A percentile compares a stretch with the other conserved stretches of the same genome.
phyloP scores from a whole-genome alignment of 2,113 vertebrate genomes.

The Talpa occidentalis region DNA sequence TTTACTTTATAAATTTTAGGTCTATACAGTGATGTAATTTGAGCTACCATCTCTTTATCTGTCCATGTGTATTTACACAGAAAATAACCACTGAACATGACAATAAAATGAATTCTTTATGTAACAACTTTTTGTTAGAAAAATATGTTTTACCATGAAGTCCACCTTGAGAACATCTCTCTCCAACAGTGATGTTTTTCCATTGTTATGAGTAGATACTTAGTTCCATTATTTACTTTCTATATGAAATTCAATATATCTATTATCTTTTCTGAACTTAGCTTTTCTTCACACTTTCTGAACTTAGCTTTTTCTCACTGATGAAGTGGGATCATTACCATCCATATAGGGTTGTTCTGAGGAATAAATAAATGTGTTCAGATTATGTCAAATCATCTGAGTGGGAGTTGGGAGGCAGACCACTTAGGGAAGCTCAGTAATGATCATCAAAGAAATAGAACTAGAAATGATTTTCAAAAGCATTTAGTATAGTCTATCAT shows the following conservation, averaged over 20 bases:
- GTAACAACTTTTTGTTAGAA: background rate
- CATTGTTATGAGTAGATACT: background rate
- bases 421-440: background rate
- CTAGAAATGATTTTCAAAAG: background rate
- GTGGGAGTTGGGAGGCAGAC: background rate
- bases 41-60: too few species aligned
- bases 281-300: too few species aligned
- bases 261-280: background rate
- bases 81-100: background rate
- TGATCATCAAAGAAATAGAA: background rate
- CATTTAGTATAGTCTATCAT: background rate
- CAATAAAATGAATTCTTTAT: background rate
- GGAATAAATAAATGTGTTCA: background rate
- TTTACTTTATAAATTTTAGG: background rate
- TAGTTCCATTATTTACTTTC: background rate
- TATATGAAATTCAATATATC: background rate
- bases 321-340: background rate
- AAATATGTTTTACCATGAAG: background rate
- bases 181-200: background rate
- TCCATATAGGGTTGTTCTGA: background rate
- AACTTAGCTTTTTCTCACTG: background rate
- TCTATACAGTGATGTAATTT: background rate
- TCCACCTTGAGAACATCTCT: background rate
- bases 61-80: background rate
- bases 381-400: background rate